Base-by-base conservation (phyloP, 1,140 invertebrate genomes). In the Halictus rubicundus region DNA sequence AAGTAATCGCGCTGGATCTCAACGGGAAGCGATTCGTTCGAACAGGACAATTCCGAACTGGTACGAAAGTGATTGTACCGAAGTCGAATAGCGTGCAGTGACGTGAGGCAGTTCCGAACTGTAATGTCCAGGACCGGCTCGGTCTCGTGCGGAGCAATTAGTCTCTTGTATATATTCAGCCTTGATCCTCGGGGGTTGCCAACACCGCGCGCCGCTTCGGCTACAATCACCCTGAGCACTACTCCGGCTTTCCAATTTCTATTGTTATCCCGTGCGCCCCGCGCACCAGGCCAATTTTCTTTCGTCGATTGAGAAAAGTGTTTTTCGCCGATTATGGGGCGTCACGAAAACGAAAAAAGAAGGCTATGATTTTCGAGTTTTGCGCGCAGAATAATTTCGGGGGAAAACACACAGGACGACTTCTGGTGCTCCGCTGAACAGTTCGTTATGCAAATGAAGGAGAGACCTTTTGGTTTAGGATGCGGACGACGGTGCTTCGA, bases 381-480 rank as follows among this genome's bases (percentile, higher is more conserved):
- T 32, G 32, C 32, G 32, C 5, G 3, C 5, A 2, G 32, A 32
- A 32, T 1, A 2, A 32, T 32, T 32, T 32, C 32, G 32, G 32
- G 32, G 32, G n/a, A n/a, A n/a, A n/a, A n/a, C n/a, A n/a, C n/a
- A n/a, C n/a, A n/a, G n/a, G n/a, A n/a, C n/a, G n/a, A n/a, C n/a
- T n/a, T n/a, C n/a, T n/a, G n/a, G n/a, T n/a, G n/a, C n/a, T n/a
- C 9, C 42, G 42, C 49, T 52, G 4, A 6, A 52, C 16, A 21
- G 49, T 16, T 52, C 0, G 49, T 52, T 52, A 52, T 52, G 49
- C 19, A 57, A 57, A n/a, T 57, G 9, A 54, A 16, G 14, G 1
- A 2, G 19, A 54, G 54, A 94, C 94, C 94, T 94, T 95, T 96
- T 21, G 93, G 92, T 88, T 95, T 95, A 66, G 91, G 92, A 82